A percentile compares a stretch with the other conserved stretches of the same genome.
Conservation (phyloP, 2,888 invertebrate genomes). For the Coelinius sp. region DNA sequence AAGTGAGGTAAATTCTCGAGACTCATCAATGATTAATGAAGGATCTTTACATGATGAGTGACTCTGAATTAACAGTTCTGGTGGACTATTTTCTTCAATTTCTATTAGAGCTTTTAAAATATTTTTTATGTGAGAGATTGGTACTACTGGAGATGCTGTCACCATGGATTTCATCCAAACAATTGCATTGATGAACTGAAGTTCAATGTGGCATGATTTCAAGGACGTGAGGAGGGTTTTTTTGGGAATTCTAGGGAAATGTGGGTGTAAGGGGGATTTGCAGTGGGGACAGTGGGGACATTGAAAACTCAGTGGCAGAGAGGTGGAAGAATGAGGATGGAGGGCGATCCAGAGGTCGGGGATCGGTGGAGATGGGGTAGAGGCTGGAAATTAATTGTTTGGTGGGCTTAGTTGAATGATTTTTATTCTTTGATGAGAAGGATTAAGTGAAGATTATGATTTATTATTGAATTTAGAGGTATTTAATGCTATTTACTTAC, state of each 20-base stretch:
- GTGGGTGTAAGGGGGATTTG: background rate
- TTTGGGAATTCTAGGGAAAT: background rate
- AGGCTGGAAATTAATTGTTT: background rate
- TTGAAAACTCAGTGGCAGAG: background rate
- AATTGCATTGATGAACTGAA: conserved; percentile 12
- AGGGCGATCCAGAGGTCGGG: background rate
- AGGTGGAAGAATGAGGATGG: background rate
- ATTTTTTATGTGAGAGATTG: background rate
- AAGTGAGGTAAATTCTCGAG: too few species aligned
- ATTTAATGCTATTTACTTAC: too few species aligned
- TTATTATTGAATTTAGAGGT: too few species aligned
- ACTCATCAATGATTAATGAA: too few species aligned
- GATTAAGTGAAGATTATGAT: too few species aligned
- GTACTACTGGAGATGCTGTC: background rate
- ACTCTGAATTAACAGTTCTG: background rate
- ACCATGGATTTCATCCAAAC: conserved; percentile 22
- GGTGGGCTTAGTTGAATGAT: background rate
- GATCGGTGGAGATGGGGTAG: background rate
- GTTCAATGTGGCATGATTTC: conserved; percentile 1
- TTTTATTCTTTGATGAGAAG: background rate
- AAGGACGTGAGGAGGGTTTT: background rate
- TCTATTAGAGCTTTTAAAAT: background rate
- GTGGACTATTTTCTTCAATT: background rate
- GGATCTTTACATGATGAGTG: background rate
- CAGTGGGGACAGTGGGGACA: conserved; percentile 8